Base-by-base conservation (phyloP, 92 coral and sea anemone genomes). In the Anthopleura xanthogrammica region DNA sequence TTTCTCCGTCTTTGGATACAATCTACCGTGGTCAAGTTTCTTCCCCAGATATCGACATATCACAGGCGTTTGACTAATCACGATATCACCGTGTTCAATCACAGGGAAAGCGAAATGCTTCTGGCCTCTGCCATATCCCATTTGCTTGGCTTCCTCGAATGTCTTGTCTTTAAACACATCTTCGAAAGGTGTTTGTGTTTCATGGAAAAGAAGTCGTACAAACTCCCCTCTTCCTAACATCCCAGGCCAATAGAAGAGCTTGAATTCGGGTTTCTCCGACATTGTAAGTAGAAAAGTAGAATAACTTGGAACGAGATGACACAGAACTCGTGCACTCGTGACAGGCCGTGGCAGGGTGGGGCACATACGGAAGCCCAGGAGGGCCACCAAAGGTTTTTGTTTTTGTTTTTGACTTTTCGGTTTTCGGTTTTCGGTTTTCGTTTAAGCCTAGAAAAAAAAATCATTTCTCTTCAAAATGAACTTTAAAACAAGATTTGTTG, bases 111-210 rank as follows among this genome's bases (percentile, higher is more conserved):
- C 94, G 43, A 91, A 84, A 70, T 84, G 87, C 70, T 82, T 91
- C 88, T 91, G 85, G 56, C 89, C 94, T 55, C 72, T 91, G 1
- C 94, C 94, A 71, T 85, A 89, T 7, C 94, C 94, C 92, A 91
- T 91, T 82, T 85, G 58, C 76, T 7, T 80, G 71, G 94, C 94
- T 80, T 91, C 94, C 46, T 66, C 89, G 57, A 85, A 41, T 10
- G 54, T 76, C 80, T 91, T 91, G 24, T 86, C 91, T 41, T 80
- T 83, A 50, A 87, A 90, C 79, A 90, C 91, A 36, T 90, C 93
- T 75, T 72, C 70, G 80, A 83, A 90, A 36, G 89, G 91, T 36
- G 93, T 90, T 56, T 90, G 86, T 12, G 93, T 90, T 75, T 90
- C 93, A 71, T 80, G 92, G 79, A 90, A 90, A 73, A 90, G 46